These are phyloP conservation scores for Nasonia oneida DNA, from an alignment of 2,888 invertebrate genomes.

Conservation along the genomic window DNA sequence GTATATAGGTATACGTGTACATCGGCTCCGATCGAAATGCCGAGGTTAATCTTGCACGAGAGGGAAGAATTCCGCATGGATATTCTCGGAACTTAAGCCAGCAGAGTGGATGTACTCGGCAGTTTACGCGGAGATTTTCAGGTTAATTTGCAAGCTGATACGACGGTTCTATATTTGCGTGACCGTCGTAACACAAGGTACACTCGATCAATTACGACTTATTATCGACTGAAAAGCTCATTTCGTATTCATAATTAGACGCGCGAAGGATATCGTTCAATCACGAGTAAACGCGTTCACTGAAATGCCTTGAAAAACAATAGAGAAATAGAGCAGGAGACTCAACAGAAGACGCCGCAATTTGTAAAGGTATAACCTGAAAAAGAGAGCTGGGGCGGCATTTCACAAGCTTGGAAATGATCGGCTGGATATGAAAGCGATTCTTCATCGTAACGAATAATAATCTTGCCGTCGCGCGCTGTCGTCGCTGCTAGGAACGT, in stretches of 20 bases:
- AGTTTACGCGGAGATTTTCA: neutral
- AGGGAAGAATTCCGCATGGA: neutral
- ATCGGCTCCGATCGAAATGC: neutral
- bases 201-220: too few species aligned
- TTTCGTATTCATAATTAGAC: too few species aligned
- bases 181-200: too few species aligned
- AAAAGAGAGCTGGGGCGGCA: neutral
- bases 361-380: neutral
- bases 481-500: neutral
- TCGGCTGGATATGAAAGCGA: slow-evolving; percentile 42
- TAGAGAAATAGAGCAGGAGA: neutral
- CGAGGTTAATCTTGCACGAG: neutral
- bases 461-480: neutral
- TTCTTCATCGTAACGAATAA: slow-evolving; percentile 34
- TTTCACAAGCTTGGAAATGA: slow-evolving; percentile 25
- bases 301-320: too few species aligned
- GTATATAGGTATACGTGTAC: neutral
- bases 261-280: too few species aligned
- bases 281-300: too few species aligned
- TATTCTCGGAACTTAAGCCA: neutral
- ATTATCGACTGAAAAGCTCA: too few species aligned
- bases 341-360: neutral
- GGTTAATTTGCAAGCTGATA: too few species aligned
- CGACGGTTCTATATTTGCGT: too few species aligned
- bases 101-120: neutral